These are phyloP conservation scores for Protonibea diacanthus DNA, from an alignment of 2,797 vertebrate genomes.

Conservation along the genomic window DNA sequence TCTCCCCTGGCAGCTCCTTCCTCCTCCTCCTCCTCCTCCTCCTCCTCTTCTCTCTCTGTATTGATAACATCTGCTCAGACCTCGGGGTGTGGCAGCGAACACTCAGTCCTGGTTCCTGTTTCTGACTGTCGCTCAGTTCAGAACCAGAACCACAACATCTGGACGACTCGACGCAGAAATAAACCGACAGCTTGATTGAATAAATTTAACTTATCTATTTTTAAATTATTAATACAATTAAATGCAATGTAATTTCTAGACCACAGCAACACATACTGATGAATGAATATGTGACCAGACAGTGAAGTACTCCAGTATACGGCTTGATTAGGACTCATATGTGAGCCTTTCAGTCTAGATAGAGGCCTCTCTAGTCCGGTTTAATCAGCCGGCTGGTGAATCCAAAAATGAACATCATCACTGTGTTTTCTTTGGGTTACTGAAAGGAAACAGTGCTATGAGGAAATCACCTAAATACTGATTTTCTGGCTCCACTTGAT, in stretches of 20 bases:
- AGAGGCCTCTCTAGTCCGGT: no score
- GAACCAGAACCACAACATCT: neutral
- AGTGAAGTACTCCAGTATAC: no score
- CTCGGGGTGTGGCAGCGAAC: slow-evolving; percentile 49
- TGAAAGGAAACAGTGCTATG: neutral
- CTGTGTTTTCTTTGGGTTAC: neutral
- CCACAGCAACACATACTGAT: neutral
- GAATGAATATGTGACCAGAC: no score
- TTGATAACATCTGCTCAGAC: slow-evolving; percentile 42
- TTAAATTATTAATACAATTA: neutral
- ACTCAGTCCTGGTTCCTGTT: slow-evolving; percentile 4
- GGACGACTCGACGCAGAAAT: neutral
- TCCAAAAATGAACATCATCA: neutral
- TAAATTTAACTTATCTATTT: neutral
- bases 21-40: slow-evolving; percentile 9
- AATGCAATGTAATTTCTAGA: neutral
- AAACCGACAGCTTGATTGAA: rapidly evolving
- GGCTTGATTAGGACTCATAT: no score
- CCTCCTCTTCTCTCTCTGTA: slow-evolving; percentile 12
- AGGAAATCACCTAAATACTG: neutral
- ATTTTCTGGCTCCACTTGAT: neutral
- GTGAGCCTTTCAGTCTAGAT: no score
- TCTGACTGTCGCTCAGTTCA: neutral
- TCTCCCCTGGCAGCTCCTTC: neutral
- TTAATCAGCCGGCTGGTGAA: neutral